Base-by-base conservation (phyloP, 2,888 invertebrate species). In the Drosophila aldrichi region DNA sequence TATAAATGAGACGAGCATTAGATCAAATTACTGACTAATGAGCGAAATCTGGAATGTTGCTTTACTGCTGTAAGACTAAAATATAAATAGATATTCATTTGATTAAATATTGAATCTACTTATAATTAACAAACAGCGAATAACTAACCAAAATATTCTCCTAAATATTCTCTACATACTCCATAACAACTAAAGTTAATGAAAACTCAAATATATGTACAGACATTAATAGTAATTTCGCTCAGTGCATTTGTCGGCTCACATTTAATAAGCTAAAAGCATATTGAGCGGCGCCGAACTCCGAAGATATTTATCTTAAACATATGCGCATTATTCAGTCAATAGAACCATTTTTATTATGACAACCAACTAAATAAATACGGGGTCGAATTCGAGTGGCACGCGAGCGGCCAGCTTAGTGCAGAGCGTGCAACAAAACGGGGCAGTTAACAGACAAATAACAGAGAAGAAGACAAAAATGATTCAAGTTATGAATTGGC, bases 261-360 rank as follows among this genome's bases (percentile, higher is more conserved):
- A 83, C 75, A 80, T 89, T 86, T 84, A 84, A 89, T 84, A 84
- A 89, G 66, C 83, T 84, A 89, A 84, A 84, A 84, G 83, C 83
- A 77, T 82, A 70, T 67, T 55, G 61, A 48, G 52, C 61, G 57
- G 60, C 59, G 49, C 62, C 25, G 51, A 25, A 74, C 62, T 68
- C 64, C 62, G 56, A 70, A 81, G 90, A 90, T 90, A 86, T 90
- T 81, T 86, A 88, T 88, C 90, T 78, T 77, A 82, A 90, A 74
- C 77, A 77, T 77, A 71, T 77, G 79, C 77, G 68, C 76, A 85
- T 88, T 82, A 88, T 64, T 48, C 60, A 57, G 52, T 67, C 68
- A 77, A 80, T 76, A 66, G 61, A 72, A 74, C 55, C 76, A 62
- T 69, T 88, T 79, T 63, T 74, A 73, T 80, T 88, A 74, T 54